Evolutionary conservation across 1,140 invertebrate genomes (phyloP), one percentile per base, ranked within the genome.

Genomic region (Sarcophaga peregrina): DNA sequence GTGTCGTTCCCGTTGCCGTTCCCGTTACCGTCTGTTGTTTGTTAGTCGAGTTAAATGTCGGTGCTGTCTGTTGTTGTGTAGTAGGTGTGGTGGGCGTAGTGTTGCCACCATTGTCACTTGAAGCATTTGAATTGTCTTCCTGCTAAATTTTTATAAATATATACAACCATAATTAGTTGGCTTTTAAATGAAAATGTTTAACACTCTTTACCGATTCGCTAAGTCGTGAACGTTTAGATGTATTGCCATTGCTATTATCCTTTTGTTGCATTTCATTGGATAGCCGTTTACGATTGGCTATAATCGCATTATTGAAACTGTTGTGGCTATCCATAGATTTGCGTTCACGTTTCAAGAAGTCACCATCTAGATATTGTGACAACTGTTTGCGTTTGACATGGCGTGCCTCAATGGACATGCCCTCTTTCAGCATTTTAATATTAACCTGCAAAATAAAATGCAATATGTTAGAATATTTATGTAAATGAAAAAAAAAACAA

Each of bases 361-460:
- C 93, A 7, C 92, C 91, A 15, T 95, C 93, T 83, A 97, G 91
- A 90, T 96, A 97, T 85, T 94, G 93, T 78, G 92, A 92, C 50
- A 97, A 91, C 85, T 96, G 94, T 91, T 95, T 97, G 83, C 93
- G 92, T 73, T 94, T 94, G 0, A 95, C 94, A 86, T 95, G 93
- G 5, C 93, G 92, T 0, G 94, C 94, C 92, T 98, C 97, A 45
- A 99, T 95, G 85, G 94, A 94, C 96, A 98, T 98, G 9, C 96
- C 96, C 75, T 97, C 96, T 86, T 97, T 96, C 76, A 95, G 92
- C 92, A 97, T 94, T 86, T 95, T 96, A 54, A 95, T 95, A 87
- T 94, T 95, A 89, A 91, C 95, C 95, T 95, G 87, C 0, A 83
- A 62, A 75, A 54, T 5, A 82, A 72, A 37, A 62, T 13, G 5